Base-by-base conservation (phyloP, 1,140 invertebrate species). In the Drosophila bifasciata region DNA sequence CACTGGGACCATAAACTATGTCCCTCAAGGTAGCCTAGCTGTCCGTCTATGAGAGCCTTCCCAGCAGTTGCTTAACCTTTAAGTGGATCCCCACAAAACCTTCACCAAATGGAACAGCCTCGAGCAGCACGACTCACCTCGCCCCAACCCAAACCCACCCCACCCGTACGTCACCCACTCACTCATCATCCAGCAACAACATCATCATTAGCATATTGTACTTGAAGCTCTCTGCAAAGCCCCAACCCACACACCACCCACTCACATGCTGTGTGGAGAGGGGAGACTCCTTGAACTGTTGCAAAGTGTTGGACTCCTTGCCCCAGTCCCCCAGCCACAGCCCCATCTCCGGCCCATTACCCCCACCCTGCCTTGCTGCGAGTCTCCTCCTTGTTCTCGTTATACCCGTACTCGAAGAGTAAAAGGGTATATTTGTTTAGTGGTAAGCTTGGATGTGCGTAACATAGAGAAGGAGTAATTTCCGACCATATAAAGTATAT, bases 181-280 rank as follows among this genome's bases (percentile, higher is more conserved):
- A 15, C 17, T 41, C 52, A 45, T 41, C 32, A 57, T 39, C 51
- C 32, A 36, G 4, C 32, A 15, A 25, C 15, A 23, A 36, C 43
- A 19, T 69, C 13, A 78, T 78, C 49, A 80, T 80, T 59, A 50
- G 60, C 69, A 59, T 43, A 51, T 68, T 84, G 76, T 85, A 85
- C 80, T 84, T 84, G 80, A 77, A 66, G 80, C 79, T 56, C 45
- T 25, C 13, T 25, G 57, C 28, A 50, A 19, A 7, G 25, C 36
- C 70, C 50, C 66, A 67, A 72, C 69, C 44, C 41, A 60, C 39
- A n/a, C 51, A 45, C 45, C 56, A 44, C 40, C 39, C 56, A 43
- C 32, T 9, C 28, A 7, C 25, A 28, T 8, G 9, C 9, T 32
- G 28, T 9, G 9, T 11, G 11, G 16, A 36, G 8, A 13, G 41